These are phyloP conservation scores for Hydrozoanthus gracilis DNA, from an alignment of 92 coral and sea anemone species.

Conservation along the genomic window DNA sequence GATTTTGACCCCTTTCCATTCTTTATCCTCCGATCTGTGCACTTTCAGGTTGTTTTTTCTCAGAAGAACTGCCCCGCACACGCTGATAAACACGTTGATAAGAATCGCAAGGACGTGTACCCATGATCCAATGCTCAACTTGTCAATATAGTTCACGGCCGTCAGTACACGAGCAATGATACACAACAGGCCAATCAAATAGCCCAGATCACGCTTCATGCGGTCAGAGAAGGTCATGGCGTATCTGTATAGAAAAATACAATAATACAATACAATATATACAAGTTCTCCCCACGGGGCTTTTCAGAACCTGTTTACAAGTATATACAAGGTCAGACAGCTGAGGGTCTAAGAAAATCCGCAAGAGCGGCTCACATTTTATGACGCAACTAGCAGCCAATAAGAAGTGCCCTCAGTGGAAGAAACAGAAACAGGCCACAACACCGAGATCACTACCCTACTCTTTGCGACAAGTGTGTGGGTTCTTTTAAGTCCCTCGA, in stretches of 20 bases:
- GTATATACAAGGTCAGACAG: too few species aligned
- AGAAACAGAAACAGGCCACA: too few species aligned
- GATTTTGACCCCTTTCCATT: slow-evolving; percentile 51
- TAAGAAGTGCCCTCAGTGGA: too few species aligned
- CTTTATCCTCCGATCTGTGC: slow-evolving; percentile 32
- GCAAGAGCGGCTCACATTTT: too few species aligned
- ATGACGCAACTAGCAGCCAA: too few species aligned
- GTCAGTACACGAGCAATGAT: slow-evolving; percentile 56
- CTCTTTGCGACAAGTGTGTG: too few species aligned
- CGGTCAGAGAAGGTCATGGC: slow-evolving; percentile 42
- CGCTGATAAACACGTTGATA: slow-evolving; percentile 37
- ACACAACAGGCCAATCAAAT: slow-evolving; percentile 53
- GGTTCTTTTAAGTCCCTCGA: too few species aligned
- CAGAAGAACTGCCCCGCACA: slow-evolving; percentile 48
- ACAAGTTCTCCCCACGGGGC: too few species aligned
- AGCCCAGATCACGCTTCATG: slow-evolving; percentile 53
- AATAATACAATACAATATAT: too few species aligned
- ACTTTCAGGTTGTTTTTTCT: slow-evolving; percentile 50
- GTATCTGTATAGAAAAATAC: not conserved
- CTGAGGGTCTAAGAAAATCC: too few species aligned
- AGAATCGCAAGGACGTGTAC: slow-evolving; percentile 44
- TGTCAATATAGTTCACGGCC: slow-evolving; percentile 48
- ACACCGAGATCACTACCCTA: too few species aligned
- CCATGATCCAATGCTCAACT: slow-evolving; percentile 38
- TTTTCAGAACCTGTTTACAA: too few species aligned